Percentiles rank a stretch among this genome's conserved stretches.
phyloP scores from a whole-genome alignment of 2,797 vertebrate genomes.

The Bryconaethiops microstoma region DNA sequence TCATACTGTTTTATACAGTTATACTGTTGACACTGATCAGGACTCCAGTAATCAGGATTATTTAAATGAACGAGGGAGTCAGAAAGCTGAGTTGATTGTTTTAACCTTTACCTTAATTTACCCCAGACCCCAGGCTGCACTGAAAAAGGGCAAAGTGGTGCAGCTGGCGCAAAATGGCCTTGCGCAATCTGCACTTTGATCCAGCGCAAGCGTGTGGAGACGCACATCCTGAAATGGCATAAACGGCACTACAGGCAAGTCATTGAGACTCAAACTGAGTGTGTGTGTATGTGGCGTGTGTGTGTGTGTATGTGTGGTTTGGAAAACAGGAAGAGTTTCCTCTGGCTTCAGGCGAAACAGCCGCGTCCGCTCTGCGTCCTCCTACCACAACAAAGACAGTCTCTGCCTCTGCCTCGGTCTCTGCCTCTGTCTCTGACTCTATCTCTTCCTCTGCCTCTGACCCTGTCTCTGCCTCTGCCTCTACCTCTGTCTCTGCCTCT shows the following conservation, averaged over 20 bases:
- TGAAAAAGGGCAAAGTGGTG: not conserved
- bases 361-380: slow-evolving; percentile 70
- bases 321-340: slow-evolving; percentile 63
- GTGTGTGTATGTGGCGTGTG: not conserved
- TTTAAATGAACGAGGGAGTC: too few relatives aligned
- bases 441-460: too few relatives aligned
- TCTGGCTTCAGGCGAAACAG: slow-evolving; percentile 68
- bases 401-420: too few relatives aligned
- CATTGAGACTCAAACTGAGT: slow-evolving; percentile 56
- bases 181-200: slow-evolving; percentile 58
- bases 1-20: too few relatives aligned
- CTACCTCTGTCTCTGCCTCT: too few relatives aligned
- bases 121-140: not conserved
- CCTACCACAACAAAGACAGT: slow-evolving; percentile 72
- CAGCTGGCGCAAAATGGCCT: not conserved
- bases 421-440: too few relatives aligned
- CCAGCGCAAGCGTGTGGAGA: slow-evolving; percentile 47
- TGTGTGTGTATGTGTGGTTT: slow-evolving; percentile 31
- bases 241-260: slow-evolving; percentile 49
- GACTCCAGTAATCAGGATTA: too few relatives aligned
- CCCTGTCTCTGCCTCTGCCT: too few relatives aligned
- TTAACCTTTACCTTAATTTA: slow-evolving; percentile 9
- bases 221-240: slow-evolving; percentile 56
- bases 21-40: too few relatives aligned
- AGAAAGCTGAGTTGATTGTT: too few relatives aligned